Evolutionary conservation across 2,888 invertebrate species (phyloP).

Genomic region (Amorpha juglandis): DNA sequence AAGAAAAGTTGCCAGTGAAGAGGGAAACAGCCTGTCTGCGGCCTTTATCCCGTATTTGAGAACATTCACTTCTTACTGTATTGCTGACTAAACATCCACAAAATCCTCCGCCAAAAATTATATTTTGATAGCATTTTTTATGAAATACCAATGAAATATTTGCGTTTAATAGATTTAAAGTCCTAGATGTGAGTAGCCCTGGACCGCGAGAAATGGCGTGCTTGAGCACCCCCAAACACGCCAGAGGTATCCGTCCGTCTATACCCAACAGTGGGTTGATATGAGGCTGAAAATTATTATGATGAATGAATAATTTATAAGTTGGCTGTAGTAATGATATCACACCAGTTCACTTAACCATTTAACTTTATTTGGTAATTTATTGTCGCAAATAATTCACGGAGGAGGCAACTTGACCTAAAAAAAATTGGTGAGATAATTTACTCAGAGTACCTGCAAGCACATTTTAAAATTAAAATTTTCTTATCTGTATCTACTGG

Average conservation of each 20-base stretch:
- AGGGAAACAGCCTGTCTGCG: conserved; percentile 52
- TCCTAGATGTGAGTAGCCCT: no score
- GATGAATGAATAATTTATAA: not conserved
- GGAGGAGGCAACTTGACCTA: conserved; percentile 3
- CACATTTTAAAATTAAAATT: conserved; percentile 60
- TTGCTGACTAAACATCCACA: conserved; percentile 22
- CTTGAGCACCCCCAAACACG: no score
- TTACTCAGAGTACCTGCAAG: conserved; percentile 46
- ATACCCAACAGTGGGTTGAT: no score
- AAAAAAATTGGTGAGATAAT: conserved; percentile 26
- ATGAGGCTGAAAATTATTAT: no score
- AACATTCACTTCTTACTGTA: conserved; percentile 44
- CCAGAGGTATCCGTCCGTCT: no score
- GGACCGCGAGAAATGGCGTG: no score
- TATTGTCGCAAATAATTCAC: not conserved
- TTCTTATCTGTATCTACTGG: conserved; percentile 52
- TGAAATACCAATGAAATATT: not conserved
- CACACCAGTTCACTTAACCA: not conserved
- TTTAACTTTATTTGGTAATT: not conserved
- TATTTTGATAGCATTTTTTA: not conserved
- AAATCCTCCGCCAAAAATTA: not conserved
- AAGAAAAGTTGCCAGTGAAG: conserved; percentile 61
- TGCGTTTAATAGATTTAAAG: no score
- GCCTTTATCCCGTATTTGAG: conserved; percentile 50
- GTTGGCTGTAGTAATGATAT: not conserved